A percentile compares a stretch with the other conserved stretches of the same genome.
Evolutionary conservation across 2,888 invertebrate species (phyloP).

Genomic region (Spilarctia lutea): DNA sequence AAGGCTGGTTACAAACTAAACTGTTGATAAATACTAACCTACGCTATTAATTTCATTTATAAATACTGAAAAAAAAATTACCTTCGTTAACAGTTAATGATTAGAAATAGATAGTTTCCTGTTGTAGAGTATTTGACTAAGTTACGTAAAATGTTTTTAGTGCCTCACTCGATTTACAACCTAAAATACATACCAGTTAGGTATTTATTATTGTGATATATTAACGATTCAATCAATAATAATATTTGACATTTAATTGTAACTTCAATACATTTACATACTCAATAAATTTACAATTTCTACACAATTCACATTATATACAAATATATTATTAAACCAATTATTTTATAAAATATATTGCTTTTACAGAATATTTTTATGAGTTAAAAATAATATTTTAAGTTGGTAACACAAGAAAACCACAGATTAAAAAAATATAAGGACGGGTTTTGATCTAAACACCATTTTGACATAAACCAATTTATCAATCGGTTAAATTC

Average conservation of each 20-base stretch:
- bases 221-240: constrained; percentile 23
- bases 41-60: constrained; percentile 31
- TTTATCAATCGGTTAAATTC: constrained; percentile 17
- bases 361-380: constrained; percentile 51
- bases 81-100: constrained; percentile 23
- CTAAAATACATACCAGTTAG: constrained; percentile 29
- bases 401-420: constrained; percentile 34
- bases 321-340: constrained; percentile 49
- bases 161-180: constrained; percentile 31
- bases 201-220: constrained; percentile 27
- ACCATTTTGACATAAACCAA: constrained; percentile 38
- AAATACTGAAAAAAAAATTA: constrained; percentile 53
- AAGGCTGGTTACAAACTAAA: constrained; percentile 25
- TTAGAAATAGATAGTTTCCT: constrained; percentile 18
- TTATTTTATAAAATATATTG: constrained; percentile 51
- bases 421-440: constrained; percentile 24
- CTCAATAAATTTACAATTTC: constrained; percentile 56
- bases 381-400: constrained; percentile 26
- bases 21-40: constrained; percentile 32
- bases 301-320: constrained; percentile 58
- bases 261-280: constrained; percentile 29
- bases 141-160: constrained; percentile 33
- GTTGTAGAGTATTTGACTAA: constrained; percentile 18
- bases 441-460: constrained; percentile 49
- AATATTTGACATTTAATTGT: constrained; percentile 13